Base-by-base conservation (phyloP, 2,797 vertebrate genomes). In the Ctenopoma multispine region DNA sequence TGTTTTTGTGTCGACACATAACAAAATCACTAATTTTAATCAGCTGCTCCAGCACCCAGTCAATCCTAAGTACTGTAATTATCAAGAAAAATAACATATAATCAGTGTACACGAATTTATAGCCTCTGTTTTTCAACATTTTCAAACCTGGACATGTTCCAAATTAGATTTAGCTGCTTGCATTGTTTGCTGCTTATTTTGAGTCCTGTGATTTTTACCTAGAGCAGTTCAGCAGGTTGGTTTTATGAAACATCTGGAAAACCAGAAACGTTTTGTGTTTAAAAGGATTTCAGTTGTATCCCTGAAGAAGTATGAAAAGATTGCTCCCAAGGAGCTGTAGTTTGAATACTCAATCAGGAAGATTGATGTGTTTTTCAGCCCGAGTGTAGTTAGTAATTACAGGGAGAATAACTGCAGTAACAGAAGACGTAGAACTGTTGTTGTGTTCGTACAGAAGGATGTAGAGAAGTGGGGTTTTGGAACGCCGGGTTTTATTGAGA, bases 351-450 rank as follows among this genome's bases (percentile, higher is more conserved):
- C 47, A 64, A 46, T 79, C 67, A 64, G 58, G 41, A 56, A 41
- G 68, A 81, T 40, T 74, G 49, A 75, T 80, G 69, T 76, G 64
- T 67, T 74, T 74, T 56, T 77, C 24, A 46, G 31, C 20, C 12
- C 49, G n/a, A 2, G 14, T 20, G 40, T 49, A 17, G 70, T 51
- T 40, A 24, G 64, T 62, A 48, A 70, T 63, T 60, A 57, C 46
- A 55, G 67, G 1, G 9, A 51, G 41, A 66, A 62, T 59, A 68
- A 63, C 31, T 15, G 48, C 71, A 51, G 71, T 55, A 64, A 59
- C 36, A 43, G 69, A 36, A 48, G 69, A 21, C 69, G 43, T 23
- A 23, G 60, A 43, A 43, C 29, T 31, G 29, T 15, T 7, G 21
- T 23, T 40, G 48, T 29, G 50, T 63, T 48, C 1, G n/a, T 18